These are phyloP conservation scores for Whitmania pigra DNA, from an alignment of 1,140 invertebrate genomes.

Conservation along the genomic window DNA sequence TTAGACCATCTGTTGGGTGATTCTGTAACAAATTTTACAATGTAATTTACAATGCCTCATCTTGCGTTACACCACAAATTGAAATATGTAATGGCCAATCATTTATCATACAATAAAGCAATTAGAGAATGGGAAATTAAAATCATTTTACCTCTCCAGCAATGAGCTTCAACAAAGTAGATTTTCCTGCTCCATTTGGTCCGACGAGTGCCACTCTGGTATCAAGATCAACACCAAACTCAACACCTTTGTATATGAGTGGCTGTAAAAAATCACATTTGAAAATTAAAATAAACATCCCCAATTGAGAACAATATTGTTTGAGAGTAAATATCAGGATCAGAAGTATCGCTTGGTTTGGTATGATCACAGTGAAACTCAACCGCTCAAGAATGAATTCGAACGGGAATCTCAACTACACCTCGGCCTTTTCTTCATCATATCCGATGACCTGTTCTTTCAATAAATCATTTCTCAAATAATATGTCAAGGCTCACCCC, in stretches of 20 bases:
- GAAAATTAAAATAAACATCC: constrained; percentile 10
- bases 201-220: constrained; percentile 90
- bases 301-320: too few species aligned
- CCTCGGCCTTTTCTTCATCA: constrained; percentile 11
- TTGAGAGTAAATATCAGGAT: not conserved
- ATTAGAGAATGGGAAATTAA: not conserved
- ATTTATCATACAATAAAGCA: not conserved
- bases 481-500: constrained; percentile 34
- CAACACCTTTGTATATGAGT: constrained; percentile 90
- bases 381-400: not conserved
- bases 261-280: constrained; percentile 43
- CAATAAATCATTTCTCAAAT: too few species aligned
- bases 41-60: too few species aligned
- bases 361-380: not conserved
- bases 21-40: constrained; percentile 49
- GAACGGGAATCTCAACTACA: constrained; percentile 1
- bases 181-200: constrained; percentile 97
- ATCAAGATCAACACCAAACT: constrained; percentile 97
- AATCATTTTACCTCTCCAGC: constrained; percentile 67
- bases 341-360: constrained; percentile 12
- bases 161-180: constrained; percentile 85
- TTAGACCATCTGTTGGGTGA: constrained; percentile 86
- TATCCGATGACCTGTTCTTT: not conserved
- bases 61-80: too few species aligned
- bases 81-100: constrained; percentile 20